Percentiles rank a stretch among this genome's conserved stretches.
Conservation (phyloP, 2,888 invertebrate species). For the Empis livida region DNA sequence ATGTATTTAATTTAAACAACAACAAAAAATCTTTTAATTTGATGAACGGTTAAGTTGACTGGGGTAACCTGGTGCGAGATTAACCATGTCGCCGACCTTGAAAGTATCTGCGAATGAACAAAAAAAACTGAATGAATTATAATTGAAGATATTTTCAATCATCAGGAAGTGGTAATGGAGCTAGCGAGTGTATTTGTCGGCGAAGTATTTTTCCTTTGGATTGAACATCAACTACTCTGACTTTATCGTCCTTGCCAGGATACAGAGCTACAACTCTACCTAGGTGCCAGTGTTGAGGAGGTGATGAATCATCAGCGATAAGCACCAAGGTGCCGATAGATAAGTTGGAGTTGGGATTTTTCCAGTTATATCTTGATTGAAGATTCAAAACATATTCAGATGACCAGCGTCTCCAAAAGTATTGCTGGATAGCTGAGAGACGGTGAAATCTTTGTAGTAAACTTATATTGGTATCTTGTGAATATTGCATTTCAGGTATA, state of each 20-base stretch:
- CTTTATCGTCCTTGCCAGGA: background rate
- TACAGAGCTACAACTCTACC: background rate
- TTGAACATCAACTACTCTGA: background rate
- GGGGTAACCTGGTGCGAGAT: no score
- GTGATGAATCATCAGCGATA: background rate
- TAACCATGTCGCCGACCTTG: no score
- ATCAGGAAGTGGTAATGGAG: background rate
- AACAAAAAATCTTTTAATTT: no score
- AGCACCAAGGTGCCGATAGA: background rate
- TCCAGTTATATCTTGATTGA: background rate
- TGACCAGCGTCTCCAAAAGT: conserved; percentile 1
- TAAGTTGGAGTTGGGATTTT: background rate
- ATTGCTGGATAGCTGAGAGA: background rate
- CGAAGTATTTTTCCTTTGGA: background rate
- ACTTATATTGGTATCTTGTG: background rate
- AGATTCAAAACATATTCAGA: background rate
- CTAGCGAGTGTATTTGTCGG: background rate
- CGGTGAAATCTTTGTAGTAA: background rate
- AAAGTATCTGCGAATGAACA: no score
- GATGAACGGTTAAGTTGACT: no score
- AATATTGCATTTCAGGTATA: background rate
- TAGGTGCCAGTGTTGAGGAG: background rate
- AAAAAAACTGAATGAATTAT: no score
- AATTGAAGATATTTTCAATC: background rate
- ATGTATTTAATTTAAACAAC: no score